These are phyloP conservation scores for Cosmorhoe ocellata DNA, from an alignment of 2,888 invertebrate species.

Conservation along the genomic window DNA sequence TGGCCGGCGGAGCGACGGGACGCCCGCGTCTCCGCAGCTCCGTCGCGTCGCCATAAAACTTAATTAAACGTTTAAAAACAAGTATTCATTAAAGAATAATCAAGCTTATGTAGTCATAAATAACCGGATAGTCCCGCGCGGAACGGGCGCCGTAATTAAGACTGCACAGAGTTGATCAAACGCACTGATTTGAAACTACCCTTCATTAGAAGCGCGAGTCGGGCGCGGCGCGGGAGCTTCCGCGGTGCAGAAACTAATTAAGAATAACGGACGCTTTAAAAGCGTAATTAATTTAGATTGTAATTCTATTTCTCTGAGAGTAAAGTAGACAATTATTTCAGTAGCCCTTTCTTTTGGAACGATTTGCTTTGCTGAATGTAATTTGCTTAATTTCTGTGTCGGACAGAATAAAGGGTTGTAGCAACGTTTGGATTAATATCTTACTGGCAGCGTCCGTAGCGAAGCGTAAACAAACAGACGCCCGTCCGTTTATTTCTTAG, in stretches of 20 bases:
- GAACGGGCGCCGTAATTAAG: conserved; percentile 82
- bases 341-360: conserved; percentile 80
- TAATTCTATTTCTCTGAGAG: conserved; percentile 82
- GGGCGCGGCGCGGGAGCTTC: conserved; percentile 66
- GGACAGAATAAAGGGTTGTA: conserved; percentile 65
- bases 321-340: conserved; percentile 82
- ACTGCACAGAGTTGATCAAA: conserved; percentile 83
- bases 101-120: conserved; percentile 84
- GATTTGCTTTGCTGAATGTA: conserved; percentile 77
- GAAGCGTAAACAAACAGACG: conserved; percentile 32
- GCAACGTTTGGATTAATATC: conserved; percentile 42
- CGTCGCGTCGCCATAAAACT: conserved; percentile 84
- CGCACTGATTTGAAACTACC: conserved; percentile 83
- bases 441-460: conserved; percentile 32
- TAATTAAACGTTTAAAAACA: conserved; percentile 84
- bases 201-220: conserved; percentile 77
- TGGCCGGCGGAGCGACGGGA: conserved; percentile 79
- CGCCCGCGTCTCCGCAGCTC: conserved; percentile 70
- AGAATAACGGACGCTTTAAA: conserved; percentile 83
- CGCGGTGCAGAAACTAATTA: conserved; percentile 83
- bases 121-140: conserved; percentile 82
- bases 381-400: conserved; percentile 78
- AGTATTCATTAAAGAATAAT: conserved; percentile 84
- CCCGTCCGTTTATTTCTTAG: conserved; percentile 41
- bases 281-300: conserved; percentile 83